Evolutionary conservation across 2,888 invertebrate species (phyloP), one percentile per base, ranked within the genome.

Genomic region (Petrophora chlorosata): DNA sequence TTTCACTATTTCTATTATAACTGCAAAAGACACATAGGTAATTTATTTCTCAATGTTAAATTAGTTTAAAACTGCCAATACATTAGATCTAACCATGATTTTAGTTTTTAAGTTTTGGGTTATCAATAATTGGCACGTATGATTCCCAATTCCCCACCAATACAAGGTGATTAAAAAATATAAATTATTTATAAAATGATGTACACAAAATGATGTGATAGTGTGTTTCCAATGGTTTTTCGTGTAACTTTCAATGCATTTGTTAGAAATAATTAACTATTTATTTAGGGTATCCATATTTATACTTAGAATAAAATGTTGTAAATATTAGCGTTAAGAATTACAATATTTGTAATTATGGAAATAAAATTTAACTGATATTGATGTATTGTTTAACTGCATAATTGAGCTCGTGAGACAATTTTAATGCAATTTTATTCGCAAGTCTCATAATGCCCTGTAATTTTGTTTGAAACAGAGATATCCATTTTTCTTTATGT

Each of bases 201-300:
- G 76, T 83, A 85, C 84, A 86, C 84, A 83, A 82, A 79, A 79
- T 74, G 65, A 85, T 90, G 88, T 88, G 88, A 88, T 89, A 89
- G 79, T 61, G 70, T 68, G 36, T 35, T 57, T 70, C 77, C 59
- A 73, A 66, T 71, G 68, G 62, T 69, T 77, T 78, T 78, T 44
- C 44, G 49, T 85, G 79, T 83, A 80, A 79, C 65, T 70, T 77
- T 77, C 70, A 70, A 79, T 84, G 85, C 85, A 88, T 87, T 88
- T 87, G 83, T 41, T 65, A 64, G 63, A 51, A 55, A 59, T 70
- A 63, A 62, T 59, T 70, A 62, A 69, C 70, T 84, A 86, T 83
- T 82, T 83, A 83, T 76, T 73, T 85, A 84, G 76, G 75, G 61
- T 72, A 79, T 77, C 75, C 78, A 79, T 84, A 83, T 82, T 77